A percentile compares a stretch with the other conserved stretches of the same genome.
Conservation (phyloP, 2,113 vertebrate species). For the Callorhinus ursinus region DNA sequence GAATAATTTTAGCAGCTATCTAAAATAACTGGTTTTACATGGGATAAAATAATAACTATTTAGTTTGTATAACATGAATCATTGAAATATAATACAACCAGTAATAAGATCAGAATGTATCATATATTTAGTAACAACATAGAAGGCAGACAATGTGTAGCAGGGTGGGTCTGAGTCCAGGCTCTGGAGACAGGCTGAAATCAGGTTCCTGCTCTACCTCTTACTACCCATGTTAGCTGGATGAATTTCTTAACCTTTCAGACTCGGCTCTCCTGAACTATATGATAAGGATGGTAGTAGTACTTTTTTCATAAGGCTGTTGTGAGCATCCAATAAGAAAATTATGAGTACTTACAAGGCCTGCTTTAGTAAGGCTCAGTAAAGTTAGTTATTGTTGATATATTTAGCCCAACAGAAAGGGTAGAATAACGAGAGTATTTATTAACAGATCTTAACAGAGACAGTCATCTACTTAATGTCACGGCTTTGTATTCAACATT, state of each 20-base stretch:
- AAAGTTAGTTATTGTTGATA: neutral
- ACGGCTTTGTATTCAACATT: neutral
- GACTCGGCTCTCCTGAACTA: neutral
- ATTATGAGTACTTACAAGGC: neutral
- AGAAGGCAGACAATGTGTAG: neutral
- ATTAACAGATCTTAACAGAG: neutral
- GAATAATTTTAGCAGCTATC: constrained; percentile 70
- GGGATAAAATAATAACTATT: constrained; percentile 28
- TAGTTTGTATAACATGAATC: constrained; percentile 42
- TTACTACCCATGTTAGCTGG: neutral
- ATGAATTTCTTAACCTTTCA: neutral
- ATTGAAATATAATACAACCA: constrained; percentile 28
- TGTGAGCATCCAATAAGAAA: neutral
- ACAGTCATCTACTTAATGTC: neutral
- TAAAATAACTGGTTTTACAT: constrained; percentile 56
- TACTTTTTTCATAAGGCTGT: neutral
- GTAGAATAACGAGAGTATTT: neutral
- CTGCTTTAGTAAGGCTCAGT: neutral
- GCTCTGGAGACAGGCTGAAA: neutral
- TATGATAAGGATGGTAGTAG: neutral
- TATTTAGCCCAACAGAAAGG: neutral
- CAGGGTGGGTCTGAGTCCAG: neutral
- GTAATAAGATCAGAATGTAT: neutral
- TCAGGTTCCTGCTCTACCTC: neutral
- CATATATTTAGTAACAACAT: neutral